Conservation (phyloP, 2,888 invertebrate species). For the Torymus tubicola region DNA sequence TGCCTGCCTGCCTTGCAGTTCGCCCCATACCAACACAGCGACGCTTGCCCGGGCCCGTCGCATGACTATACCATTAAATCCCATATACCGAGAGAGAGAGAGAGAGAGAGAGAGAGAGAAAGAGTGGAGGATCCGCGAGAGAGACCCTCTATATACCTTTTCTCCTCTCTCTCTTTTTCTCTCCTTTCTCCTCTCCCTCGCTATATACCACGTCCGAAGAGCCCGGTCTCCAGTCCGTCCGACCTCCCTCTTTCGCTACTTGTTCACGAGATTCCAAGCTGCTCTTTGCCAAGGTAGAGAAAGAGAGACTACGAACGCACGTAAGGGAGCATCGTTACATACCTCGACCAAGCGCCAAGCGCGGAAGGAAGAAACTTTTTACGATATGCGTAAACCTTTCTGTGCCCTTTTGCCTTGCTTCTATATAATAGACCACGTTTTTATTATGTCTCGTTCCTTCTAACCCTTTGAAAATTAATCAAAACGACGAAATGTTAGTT, state of each 20-base stretch:
- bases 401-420: no score
- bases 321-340: conserved; percentile 34
- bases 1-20: neutral
- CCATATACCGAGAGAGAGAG: conserved; percentile 59
- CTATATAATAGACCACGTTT: no score
- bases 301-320: neutral
- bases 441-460: no score
- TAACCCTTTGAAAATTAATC: no score
- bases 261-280: conserved; percentile 45
- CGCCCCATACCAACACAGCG: conserved; percentile 33
- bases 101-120: conserved; percentile 33
- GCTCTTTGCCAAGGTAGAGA: conserved; percentile 16
- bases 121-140: conserved; percentile 43
- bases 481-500: no score
- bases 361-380: conserved; percentile 37
- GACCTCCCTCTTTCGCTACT: conserved; percentile 41
- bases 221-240: neutral
- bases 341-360: neutral
- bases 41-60: conserved; percentile 56
- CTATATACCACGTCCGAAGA: neutral
- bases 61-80: conserved; percentile 72
- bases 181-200: conserved; percentile 14
- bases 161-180: conserved; percentile 16
- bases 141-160: neutral
- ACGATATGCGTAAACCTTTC: no score